Base-by-base conservation (phyloP, 2,888 invertebrate genomes). In the Torymus tubicola region DNA sequence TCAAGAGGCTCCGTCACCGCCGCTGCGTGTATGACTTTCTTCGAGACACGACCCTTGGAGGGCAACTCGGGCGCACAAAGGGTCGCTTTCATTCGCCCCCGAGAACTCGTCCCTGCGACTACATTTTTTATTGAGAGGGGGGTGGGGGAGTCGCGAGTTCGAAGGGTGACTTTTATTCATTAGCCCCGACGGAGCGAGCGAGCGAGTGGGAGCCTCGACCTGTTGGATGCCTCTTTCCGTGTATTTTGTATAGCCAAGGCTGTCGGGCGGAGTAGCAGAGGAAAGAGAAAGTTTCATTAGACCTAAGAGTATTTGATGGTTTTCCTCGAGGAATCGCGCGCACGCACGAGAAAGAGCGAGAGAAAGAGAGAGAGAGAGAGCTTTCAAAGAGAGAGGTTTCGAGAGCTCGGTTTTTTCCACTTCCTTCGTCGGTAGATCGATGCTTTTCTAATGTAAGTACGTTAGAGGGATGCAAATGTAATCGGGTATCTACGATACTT, bases 341-440 rank as follows among this genome's bases (percentile, higher is more conserved):
- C 75, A n/a, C 3, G 24, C 3, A 24, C 24, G 24, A 24, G 24
- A 24, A n/a, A n/a, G n/a, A n/a, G n/a, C n/a, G n/a, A n/a, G n/a
- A n/a, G n/a, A n/a, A n/a, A n/a, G n/a, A n/a, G n/a, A n/a, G n/a
- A n/a, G 3, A 24, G 24, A 24, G 24, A 3, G 24, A 3, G 24
- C 24, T 24, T 2, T 24, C 24, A 24, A 24, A 24, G 24, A 24
- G 24, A 24, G 24, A 24, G 24, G 24, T 24, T 24, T 24, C 24
- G 24, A 24, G 24, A 24, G 24, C 24, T 24, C 24, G 60, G 75
- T 83, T 82, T 74, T 83, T 81, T 64, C 74, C 81, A 71, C 74
- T 83, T 65, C 77, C 77, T 77, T 81, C 16, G 52, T n/a, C 5
- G 18, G 50, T 71, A 21, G 71, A 71, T 71, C 21, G 61, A 71